These are phyloP conservation scores for Gortyna flavago DNA, from an alignment of 2,888 invertebrate species.

Conservation along the genomic window DNA sequence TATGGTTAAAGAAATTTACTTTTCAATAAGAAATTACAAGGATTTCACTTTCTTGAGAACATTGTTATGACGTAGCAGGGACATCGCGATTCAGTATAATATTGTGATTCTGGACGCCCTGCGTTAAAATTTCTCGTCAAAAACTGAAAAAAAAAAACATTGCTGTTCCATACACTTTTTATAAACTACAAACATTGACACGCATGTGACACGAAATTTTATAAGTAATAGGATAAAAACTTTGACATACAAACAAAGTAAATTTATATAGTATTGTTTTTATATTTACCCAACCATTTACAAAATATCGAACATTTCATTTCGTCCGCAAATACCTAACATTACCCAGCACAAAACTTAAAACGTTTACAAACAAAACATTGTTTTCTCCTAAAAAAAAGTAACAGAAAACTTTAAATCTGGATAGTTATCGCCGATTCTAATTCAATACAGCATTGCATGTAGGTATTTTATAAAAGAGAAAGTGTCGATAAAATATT, in stretches of 20 bases:
- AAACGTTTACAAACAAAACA: slow-evolving; percentile 6
- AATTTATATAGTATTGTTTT: no score
- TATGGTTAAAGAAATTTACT: not conserved
- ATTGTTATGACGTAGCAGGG: not conserved
- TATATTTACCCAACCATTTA: no score
- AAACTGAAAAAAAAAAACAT: no score
- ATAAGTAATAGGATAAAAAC: no score
- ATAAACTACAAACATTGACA: no score
- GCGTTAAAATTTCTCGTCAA: no score
- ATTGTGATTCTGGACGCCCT: no score
- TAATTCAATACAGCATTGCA: slow-evolving; percentile 48
- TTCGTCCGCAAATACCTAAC: not conserved
- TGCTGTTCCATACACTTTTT: no score
- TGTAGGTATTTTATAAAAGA: slow-evolving; percentile 55
- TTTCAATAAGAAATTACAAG: not conserved
- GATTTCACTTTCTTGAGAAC: not conserved
- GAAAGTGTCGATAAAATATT: slow-evolving; percentile 61
- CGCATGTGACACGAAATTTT: no score
- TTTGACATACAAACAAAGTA: no score
- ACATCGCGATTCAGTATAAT: no score
- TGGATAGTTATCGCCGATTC: slow-evolving; percentile 28
- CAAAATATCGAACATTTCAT: not conserved
- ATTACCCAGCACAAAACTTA: not conserved
- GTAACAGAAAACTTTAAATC: slow-evolving; percentile 5
- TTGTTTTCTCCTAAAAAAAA: slow-evolving; percentile 12